Evolutionary conservation across 2,888 invertebrate genomes (phyloP).

Genomic region (Andrena minutula): DNA sequence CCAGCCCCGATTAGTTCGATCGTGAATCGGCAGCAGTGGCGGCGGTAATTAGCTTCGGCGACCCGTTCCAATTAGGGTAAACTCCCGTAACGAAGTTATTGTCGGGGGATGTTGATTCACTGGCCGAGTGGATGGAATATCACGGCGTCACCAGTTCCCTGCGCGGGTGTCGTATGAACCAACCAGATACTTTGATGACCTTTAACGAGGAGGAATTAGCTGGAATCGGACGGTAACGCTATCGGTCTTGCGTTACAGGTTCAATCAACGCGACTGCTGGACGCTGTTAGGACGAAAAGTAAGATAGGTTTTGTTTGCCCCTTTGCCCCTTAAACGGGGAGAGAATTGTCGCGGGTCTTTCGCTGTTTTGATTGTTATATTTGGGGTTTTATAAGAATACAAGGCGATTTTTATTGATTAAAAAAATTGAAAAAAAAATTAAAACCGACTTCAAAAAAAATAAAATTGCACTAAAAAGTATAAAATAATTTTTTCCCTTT

Average conservation of each 20-base stretch:
- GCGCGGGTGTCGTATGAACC: conserved; percentile 69
- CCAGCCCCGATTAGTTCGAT: conserved; percentile 35
- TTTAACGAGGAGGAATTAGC: conserved; percentile 83
- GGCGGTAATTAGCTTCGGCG: conserved; percentile 56
- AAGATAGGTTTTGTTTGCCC: conserved; percentile 76
- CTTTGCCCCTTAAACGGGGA: conserved; percentile 60
- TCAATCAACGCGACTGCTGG: conserved; percentile 42
- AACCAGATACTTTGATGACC: conserved; percentile 84
- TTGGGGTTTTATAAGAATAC: no score
- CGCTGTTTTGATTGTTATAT: not conserved
- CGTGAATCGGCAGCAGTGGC: conserved; percentile 42
- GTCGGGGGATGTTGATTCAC: conserved; percentile 67
- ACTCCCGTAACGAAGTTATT: conserved; percentile 70
- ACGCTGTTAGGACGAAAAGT: conserved; percentile 59
- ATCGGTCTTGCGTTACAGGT: conserved; percentile 76
- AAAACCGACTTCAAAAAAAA: no score
- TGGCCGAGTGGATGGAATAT: conserved; percentile 45
- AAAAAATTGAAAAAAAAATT: no score
- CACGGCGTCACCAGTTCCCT: conserved; percentile 55
- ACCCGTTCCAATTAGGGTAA: conserved; percentile 64
- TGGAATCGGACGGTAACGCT: conserved; percentile 77
- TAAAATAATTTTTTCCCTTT: no score
- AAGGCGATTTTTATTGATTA: no score
- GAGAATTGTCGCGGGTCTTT: not conserved
- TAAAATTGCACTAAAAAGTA: no score